phyloP scores from a whole-genome alignment of 2,888 invertebrate species.

The Xiphydria camelus region DNA sequence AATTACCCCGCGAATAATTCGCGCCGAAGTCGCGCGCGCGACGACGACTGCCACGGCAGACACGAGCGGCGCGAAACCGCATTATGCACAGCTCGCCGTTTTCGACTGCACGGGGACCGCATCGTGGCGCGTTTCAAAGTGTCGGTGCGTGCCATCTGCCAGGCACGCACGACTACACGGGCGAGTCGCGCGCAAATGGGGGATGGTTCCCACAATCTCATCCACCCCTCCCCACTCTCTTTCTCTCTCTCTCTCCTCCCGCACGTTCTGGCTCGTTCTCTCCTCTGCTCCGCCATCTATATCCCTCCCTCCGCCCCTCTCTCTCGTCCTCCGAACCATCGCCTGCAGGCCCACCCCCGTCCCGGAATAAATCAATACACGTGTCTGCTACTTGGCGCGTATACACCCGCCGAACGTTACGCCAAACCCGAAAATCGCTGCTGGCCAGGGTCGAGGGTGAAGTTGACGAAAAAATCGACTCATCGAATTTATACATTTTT shows the following conservation, averaged over 20 bases:
- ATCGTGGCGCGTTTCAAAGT: too few species aligned
- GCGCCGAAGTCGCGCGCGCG: too few species aligned
- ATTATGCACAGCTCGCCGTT: constrained; percentile 10
- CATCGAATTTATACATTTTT: too few species aligned
- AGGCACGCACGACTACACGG: too few species aligned
- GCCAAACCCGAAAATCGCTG: constrained; percentile 24
- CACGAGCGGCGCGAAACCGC: too few species aligned
- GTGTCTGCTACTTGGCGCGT: constrained; percentile 55
- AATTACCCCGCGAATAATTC: too few species aligned
- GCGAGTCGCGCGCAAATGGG: too few species aligned
- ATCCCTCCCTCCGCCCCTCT: constrained; percentile 11
- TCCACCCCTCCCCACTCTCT: constrained; percentile 13
- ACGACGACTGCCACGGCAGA: too few species aligned
- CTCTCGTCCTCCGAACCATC: constrained; percentile 8
- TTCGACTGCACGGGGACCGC: not conserved
- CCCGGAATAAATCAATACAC: constrained; percentile 57
- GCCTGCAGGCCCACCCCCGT: constrained; percentile 27
- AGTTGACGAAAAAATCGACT: too few species aligned
- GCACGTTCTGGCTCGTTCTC: constrained; percentile 16
- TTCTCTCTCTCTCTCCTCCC: constrained; percentile 8
- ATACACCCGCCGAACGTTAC: constrained; percentile 42
- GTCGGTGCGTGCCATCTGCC: constrained; percentile 39
- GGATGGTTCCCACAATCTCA: constrained; percentile 33
- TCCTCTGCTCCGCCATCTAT: constrained; percentile 10
- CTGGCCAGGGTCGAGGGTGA: too few species aligned